phyloP scores from a whole-genome alignment of 2,797 vertebrate species.

The Sebastes taczanowskii region DNA sequence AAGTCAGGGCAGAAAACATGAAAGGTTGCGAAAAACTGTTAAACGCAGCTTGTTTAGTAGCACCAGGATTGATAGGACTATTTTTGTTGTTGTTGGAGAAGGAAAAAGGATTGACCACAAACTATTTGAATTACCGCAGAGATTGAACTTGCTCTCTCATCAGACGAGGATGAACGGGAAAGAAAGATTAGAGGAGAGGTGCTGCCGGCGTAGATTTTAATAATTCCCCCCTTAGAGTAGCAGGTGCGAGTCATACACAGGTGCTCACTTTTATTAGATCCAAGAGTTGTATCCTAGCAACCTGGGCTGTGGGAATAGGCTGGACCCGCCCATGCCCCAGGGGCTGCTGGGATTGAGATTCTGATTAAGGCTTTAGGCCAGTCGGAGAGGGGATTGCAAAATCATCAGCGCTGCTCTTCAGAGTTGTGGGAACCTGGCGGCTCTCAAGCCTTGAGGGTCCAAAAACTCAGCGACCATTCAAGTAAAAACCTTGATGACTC shows the following conservation, averaged over 20 bases:
- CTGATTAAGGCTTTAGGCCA: slow-evolving; percentile 69
- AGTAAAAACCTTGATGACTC: slow-evolving; percentile 70
- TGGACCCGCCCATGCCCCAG: slow-evolving; percentile 54
- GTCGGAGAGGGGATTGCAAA: slow-evolving; percentile 62
- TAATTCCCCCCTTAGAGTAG: slow-evolving; percentile 59
- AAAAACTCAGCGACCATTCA: slow-evolving; percentile 33
- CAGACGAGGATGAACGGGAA: slow-evolving; percentile 40
- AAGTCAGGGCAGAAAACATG: slow-evolving; percentile 38
- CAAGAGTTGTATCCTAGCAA: slow-evolving; percentile 72
- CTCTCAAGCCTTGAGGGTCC: slow-evolving; percentile 49
- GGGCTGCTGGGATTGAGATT: slow-evolving; percentile 66
- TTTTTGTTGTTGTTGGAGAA: slow-evolving; percentile 33
- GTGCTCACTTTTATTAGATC: slow-evolving; percentile 70
- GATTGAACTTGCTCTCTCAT: slow-evolving; percentile 38
- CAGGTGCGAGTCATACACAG: slow-evolving; percentile 73
- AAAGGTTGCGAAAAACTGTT: slow-evolving; percentile 44
- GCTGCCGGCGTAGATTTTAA: slow-evolving; percentile 59
- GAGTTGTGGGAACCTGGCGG: slow-evolving; percentile 68
- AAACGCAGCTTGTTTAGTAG: slow-evolving; percentile 48
- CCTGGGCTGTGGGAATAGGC: slow-evolving; percentile 63
- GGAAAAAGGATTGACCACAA: slow-evolving; percentile 12
- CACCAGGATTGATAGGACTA: slow-evolving; percentile 15
- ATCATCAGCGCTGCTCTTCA: slow-evolving; percentile 63
- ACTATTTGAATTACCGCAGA: slow-evolving; percentile 42
- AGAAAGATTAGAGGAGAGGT: slow-evolving; percentile 54